Evolutionary conservation across 1,140 invertebrate genomes (phyloP).

Genomic region (Pararge aegeria): DNA sequence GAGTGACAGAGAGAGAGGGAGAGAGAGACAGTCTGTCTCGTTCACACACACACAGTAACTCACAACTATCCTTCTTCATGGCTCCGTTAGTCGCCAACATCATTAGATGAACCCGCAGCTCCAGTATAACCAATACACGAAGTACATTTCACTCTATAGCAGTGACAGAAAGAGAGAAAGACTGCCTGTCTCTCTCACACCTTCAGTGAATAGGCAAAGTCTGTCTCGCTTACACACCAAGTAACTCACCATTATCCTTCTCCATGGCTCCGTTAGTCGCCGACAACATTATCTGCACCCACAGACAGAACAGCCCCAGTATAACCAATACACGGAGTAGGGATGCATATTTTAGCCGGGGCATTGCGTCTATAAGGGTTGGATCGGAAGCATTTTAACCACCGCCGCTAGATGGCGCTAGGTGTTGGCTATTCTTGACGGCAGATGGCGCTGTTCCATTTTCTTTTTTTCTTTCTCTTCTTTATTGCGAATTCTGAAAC

Average conservation of each 20-base stretch:
- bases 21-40: neutral
- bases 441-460: slow-evolving; percentile 7
- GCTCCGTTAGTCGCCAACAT: slow-evolving; percentile 50
- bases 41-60: slow-evolving; percentile 4
- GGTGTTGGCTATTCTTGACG: neutral
- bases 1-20: neutral
- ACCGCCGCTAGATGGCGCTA: slow-evolving; percentile 10
- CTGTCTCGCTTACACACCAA: slow-evolving; percentile 13
- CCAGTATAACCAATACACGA: slow-evolving; percentile 57
- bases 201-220: neutral
- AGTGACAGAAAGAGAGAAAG: neutral
- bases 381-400: slow-evolving; percentile 4
- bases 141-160: slow-evolving; percentile 54
- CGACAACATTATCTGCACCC: slow-evolving; percentile 69
- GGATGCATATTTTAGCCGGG: slow-evolving; percentile 62
- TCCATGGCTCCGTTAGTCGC: slow-evolving; percentile 52
- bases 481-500: slow-evolving; percentile 7
- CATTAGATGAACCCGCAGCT: slow-evolving; percentile 71
- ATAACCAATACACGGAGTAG: slow-evolving; percentile 61
- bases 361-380: slow-evolving; percentile 38
- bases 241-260: slow-evolving; percentile 55
- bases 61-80: slow-evolving; percentile 61
- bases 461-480: neutral
- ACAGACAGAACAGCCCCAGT: slow-evolving; percentile 59
- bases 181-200: too few species aligned